Percentiles rank a stretch among this genome's conserved stretches.
phyloP scores from a whole-genome alignment of 2,113 vertebrate species.

The Mobula hypostoma region DNA sequence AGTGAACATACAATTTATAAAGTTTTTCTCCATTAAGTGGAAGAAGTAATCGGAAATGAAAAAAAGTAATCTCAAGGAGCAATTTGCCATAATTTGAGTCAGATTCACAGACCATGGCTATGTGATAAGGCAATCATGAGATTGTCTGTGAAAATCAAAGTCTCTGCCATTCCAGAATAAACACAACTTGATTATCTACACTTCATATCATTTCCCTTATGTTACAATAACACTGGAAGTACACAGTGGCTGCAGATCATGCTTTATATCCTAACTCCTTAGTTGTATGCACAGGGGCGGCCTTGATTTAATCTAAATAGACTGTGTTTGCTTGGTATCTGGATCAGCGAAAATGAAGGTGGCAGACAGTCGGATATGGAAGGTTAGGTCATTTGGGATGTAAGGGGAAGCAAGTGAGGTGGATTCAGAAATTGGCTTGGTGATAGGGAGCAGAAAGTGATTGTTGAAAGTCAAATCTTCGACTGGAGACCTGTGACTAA shows the following conservation, averaged over 20 bases:
- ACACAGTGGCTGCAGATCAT: no score
- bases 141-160: conserved; percentile 29
- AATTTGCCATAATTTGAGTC: conserved; percentile 5
- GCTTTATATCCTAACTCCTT: neutral
- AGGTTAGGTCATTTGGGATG: no score
- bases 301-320: neutral
- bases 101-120: conserved; percentile 14
- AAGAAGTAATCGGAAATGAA: neutral
- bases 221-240: conserved; percentile 8
- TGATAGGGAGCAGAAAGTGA: no score
- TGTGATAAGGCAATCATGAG: neutral
- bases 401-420: no score
- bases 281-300: neutral
- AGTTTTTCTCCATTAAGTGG: neutral
- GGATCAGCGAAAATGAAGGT: neutral
- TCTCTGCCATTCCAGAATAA: conserved; percentile 30
- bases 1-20: neutral
- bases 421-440: no score
- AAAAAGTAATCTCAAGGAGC: neutral
- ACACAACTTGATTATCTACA: conserved; percentile 12
- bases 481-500: no score
- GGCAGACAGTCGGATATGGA: neutral
- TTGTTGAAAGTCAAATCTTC: no score
- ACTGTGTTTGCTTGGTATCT: neutral
- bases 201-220: conserved; percentile 1